Conservation (phyloP, 2,113 vertebrate genomes). For the Ondatra zibethicus region DNA sequence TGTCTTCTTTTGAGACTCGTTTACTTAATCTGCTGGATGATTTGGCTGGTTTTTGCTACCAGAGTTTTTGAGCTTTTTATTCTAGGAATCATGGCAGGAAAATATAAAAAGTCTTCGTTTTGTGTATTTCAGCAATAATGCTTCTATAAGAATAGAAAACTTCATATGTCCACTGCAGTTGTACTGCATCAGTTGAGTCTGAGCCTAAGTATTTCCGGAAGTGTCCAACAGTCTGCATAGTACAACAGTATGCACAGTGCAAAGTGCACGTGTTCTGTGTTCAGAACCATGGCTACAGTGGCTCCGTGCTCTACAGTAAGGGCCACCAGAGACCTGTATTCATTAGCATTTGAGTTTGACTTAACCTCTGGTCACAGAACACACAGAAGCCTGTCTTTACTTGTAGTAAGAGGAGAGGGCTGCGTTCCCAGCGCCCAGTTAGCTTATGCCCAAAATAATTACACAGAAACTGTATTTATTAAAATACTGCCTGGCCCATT, state of each 20-base stretch:
- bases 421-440: too few relatives aligned
- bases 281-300: too few relatives aligned
- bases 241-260: background rate
- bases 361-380: background rate
- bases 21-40: background rate
- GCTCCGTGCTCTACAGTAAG: accelerated
- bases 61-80: too few relatives aligned
- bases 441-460: too few relatives aligned
- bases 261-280: background rate
- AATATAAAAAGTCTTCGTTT: background rate
- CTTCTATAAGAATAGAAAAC: background rate
- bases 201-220: background rate
- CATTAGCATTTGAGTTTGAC: background rate
- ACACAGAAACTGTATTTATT: too few relatives aligned
- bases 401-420: too few relatives aligned
- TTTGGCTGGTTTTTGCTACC: background rate
- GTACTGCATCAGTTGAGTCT: background rate
- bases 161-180: background rate
- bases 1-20: background rate
- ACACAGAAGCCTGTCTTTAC: background rate
- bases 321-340: background rate
- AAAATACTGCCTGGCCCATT: too few relatives aligned
- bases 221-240: background rate
- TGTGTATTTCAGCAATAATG: background rate
- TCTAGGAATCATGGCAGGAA: background rate